phyloP scores from a whole-genome alignment of 1,140 invertebrate genomes.

The Nautilus pompilius region DNA sequence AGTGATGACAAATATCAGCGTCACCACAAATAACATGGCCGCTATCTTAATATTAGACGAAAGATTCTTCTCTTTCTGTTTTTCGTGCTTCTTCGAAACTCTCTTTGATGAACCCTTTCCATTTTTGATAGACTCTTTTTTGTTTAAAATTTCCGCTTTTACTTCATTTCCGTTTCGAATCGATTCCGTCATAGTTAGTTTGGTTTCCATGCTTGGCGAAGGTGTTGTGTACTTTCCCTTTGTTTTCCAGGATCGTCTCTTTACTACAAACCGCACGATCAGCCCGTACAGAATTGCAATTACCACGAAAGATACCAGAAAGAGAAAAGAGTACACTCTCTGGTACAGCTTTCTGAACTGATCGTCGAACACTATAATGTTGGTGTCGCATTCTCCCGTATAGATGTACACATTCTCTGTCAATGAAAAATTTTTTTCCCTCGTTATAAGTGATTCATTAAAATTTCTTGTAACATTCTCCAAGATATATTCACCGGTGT shows the following conservation, averaged over 20 bases:
- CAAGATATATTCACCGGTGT: neutral
- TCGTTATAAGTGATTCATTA: neutral
- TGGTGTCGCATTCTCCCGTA: conserved; percentile 21
- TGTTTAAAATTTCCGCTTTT: neutral
- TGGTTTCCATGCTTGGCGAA: conserved; percentile 3
- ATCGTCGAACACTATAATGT: conserved; percentile 20
- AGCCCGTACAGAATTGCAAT: conserved; percentile 42
- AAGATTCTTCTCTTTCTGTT: conserved; percentile 17
- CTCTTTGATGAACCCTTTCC: conserved; percentile 9
- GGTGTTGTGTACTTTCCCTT: conserved; percentile 13
- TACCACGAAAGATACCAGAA: conserved; percentile 32
- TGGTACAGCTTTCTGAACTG: conserved; percentile 27
- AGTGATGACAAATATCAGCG: conserved; percentile 45
- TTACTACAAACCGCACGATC: conserved; percentile 35
- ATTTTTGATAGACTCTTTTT: neutral
- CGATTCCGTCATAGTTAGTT: conserved; percentile 14
- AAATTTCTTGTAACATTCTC: neutral
- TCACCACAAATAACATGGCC: conserved; percentile 48
- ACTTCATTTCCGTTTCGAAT: conserved; percentile 13
- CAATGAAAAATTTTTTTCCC: too few relatives aligned
- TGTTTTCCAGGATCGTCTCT: conserved; percentile 21
- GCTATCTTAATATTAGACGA: conserved; percentile 50
- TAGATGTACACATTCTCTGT: neutral
- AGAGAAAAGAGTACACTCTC: conserved; percentile 39
- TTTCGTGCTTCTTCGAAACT: conserved; percentile 18